These are phyloP conservation scores for Aplysia californica DNA, from an alignment of 1,140 invertebrate species.

Conservation along the genomic window DNA sequence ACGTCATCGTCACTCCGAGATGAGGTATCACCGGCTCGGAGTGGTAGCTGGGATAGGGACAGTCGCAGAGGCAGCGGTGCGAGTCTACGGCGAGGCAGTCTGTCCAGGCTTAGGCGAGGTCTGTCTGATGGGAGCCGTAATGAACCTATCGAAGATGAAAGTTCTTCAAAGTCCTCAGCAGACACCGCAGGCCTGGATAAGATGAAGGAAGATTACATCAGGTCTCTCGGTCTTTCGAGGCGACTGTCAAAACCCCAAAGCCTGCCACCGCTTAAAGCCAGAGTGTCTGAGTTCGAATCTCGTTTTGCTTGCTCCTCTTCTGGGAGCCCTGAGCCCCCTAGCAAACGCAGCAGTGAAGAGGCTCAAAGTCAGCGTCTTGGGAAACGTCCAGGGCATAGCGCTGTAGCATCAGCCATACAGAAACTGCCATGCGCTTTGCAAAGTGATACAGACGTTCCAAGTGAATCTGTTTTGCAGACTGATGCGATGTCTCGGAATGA, in stretches of 20 bases:
- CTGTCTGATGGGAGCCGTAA: not conserved
- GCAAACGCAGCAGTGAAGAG: not conserved
- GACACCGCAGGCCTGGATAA: not conserved
- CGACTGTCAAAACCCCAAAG: not conserved
- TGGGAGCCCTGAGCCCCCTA: not conserved
- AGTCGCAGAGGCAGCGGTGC: not conserved
- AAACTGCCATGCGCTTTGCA: too few relatives aligned
- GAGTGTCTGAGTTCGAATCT: slow-evolving; percentile 1
- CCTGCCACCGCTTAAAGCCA: not conserved
- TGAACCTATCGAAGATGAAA: not conserved
- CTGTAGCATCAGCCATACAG: too few relatives aligned
- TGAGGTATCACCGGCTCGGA: not conserved
- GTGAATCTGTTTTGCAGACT: too few relatives aligned
- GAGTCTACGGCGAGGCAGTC: not conserved
- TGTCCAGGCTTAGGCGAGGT: not conserved
- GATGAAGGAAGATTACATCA: slow-evolving; percentile 11
- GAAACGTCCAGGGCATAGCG: too few relatives aligned
- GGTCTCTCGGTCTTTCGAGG: not conserved
- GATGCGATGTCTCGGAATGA: too few relatives aligned
- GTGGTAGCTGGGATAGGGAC: not conserved
- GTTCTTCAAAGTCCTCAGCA: not conserved
- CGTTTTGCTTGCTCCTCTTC: not conserved
- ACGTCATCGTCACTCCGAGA: not conserved
- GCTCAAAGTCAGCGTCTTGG: not conserved
- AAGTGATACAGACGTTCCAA: too few relatives aligned